These are phyloP conservation scores for Colaptes auratus DNA, from an alignment of 2,113 vertebrate species.

Conservation along the genomic window DNA sequence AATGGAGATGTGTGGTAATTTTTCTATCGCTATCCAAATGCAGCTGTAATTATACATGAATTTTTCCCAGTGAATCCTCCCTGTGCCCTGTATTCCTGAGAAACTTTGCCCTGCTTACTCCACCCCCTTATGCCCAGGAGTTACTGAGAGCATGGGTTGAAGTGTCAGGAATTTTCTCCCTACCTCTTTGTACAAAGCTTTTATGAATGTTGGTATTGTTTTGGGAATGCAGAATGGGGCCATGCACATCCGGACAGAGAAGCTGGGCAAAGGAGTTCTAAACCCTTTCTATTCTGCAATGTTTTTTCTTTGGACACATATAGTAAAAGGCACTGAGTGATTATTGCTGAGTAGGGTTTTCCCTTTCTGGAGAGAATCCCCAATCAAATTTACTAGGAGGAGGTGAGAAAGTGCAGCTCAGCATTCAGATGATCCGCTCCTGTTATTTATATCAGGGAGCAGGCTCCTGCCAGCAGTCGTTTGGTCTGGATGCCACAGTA, in stretches of 20 bases:
- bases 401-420: conserved; percentile 20
- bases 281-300: not conserved
- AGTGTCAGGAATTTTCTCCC: not conserved
- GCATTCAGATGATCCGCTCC: not conserved
- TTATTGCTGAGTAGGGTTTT: conserved; percentile 47
- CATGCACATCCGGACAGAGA: not conserved
- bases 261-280: not conserved
- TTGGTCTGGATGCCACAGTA: not conserved
- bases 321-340: not conserved
- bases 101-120: not conserved
- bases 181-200: not conserved
- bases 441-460: not conserved
- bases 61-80: not conserved
- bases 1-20: not conserved
- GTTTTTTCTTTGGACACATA: not conserved
- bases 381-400: conserved; percentile 19
- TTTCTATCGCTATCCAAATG: not conserved
- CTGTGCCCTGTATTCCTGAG: not conserved
- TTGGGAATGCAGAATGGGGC: not conserved
- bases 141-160: not conserved
- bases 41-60: not conserved
- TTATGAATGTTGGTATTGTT: not conserved
- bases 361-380: conserved; percentile 9
- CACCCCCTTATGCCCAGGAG: not conserved
- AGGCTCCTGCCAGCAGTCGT: not conserved